These are phyloP conservation scores for Odocoileus hemionus DNA, from an alignment of 2,113 vertebrate genomes.

Conservation along the genomic window DNA sequence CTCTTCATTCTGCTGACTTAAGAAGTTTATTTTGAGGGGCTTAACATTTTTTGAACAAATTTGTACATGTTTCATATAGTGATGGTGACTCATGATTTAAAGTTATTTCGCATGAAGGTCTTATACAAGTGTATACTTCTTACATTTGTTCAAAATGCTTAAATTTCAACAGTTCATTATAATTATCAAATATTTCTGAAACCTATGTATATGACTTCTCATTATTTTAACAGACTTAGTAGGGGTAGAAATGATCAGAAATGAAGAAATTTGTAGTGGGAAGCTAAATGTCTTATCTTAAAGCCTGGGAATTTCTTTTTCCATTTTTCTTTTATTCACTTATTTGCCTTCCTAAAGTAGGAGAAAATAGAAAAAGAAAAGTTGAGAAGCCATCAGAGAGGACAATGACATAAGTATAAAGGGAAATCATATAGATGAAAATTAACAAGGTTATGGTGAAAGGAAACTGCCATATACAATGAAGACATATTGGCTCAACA, in stretches of 20 bases:
- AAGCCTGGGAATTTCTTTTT: not conserved
- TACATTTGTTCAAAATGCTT: not conserved
- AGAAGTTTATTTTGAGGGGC: not conserved
- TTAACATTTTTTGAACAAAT: not conserved
- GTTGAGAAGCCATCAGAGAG: not conserved
- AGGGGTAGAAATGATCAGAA: not conserved
- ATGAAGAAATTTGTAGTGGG: not conserved
- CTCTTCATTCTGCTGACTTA: constrained; percentile 1
- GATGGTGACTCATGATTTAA: not conserved
- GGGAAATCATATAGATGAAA: not conserved
- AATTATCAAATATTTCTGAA: not conserved
- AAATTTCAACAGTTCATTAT: not conserved
- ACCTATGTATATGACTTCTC: not conserved
- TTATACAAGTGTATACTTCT: not conserved
- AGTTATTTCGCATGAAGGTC: not conserved
- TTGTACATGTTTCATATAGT: not conserved
- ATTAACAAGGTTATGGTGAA: not conserved
- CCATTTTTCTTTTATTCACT: not conserved
- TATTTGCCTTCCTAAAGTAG: not conserved
- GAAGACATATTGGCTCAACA: not conserved
- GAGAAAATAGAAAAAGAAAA: not conserved
- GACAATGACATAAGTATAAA: not conserved
- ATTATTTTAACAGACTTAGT: constrained; percentile 13
- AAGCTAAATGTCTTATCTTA: not conserved
- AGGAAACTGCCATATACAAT: not conserved